Evolutionary conservation across 1,140 invertebrate species (phyloP), one percentile per base, ranked within the genome.

Genomic region (Ceratina australensis): DNA sequence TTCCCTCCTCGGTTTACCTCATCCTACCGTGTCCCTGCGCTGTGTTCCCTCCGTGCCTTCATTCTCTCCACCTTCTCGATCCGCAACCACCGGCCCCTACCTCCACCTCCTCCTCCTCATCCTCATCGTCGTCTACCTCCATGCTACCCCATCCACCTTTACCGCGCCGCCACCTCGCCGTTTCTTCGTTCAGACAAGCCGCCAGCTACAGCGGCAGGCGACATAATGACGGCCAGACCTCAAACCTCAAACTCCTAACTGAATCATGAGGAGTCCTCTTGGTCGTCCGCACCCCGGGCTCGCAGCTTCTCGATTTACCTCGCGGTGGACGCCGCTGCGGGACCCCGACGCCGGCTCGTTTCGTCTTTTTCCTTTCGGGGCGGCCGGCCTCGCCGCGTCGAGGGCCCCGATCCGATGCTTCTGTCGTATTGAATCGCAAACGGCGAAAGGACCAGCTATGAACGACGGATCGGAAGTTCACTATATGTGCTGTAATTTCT

Each of bases 211-310:
- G 84, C 82, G 82, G 80, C 84, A 83, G 81, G 87, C 82, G 84
- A 88, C 85, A 84, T 88, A 88, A 89, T 87, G 87, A 88, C 84
- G 84, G 80, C 78, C 79, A 82, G 84, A 88, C 84, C 87, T 89
- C 86, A 86, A 87, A 87, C 87, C 86, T 90, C 88, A 89, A 89
- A 90, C 86, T 89, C 86, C 82, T 86, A 87, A 88, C 86, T 89
- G 85, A 90, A 89, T 88, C 87, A 88, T 86, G 86, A 88, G 83
- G 85, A 81, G 81, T 86, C 69, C 52, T 54, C 52, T 54, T 59
- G 83, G 66, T 85, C 80, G 82, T 85, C 80, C 76, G 72, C 83
- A 77, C 74, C 74, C 79, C 83, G 54, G 72, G 69, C 79, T 79
- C 78, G 73, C 79, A 71, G 82, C 79, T 86, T 86, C 84, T 86